Evolutionary conservation across 1,140 invertebrate genomes (phyloP).

Genomic region (Drosophila navojoa): DNA sequence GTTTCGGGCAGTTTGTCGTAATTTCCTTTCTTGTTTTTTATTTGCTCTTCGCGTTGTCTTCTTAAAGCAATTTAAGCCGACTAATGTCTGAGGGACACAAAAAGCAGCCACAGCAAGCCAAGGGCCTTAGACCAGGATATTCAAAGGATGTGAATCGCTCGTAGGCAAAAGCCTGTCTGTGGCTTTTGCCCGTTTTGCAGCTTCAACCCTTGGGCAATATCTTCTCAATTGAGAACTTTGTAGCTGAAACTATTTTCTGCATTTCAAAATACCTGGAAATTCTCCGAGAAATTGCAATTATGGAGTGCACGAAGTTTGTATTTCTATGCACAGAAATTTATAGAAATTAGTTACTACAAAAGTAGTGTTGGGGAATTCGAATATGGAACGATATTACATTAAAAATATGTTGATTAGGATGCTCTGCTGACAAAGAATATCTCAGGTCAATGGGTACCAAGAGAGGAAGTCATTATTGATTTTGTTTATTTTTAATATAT

Average conservation of each 20-base stretch:
- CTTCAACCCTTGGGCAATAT: background rate
- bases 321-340: no score
- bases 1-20: constrained; percentile 42
- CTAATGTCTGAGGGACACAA: constrained; percentile 51
- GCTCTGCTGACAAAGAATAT: no score
- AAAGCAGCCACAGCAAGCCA: constrained; percentile 48
- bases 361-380: no score
- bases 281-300: no score
- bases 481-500: no score
- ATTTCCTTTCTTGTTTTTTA: constrained; percentile 60
- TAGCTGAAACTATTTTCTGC: background rate
- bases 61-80: constrained; percentile 73
- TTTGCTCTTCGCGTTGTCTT: constrained; percentile 29
- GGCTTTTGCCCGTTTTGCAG: background rate
- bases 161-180: background rate
- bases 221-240: background rate
- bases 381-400: no score
- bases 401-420: no score
- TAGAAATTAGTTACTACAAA: no score
- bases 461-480: no score
- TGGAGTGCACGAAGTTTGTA: no score
- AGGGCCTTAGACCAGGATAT: constrained; percentile 7
- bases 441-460: no score
- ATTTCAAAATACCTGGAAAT: background rate
- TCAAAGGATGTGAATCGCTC: background rate